phyloP scores from a whole-genome alignment of 92 coral and sea anemone genomes.

The Porites lobata region DNA sequence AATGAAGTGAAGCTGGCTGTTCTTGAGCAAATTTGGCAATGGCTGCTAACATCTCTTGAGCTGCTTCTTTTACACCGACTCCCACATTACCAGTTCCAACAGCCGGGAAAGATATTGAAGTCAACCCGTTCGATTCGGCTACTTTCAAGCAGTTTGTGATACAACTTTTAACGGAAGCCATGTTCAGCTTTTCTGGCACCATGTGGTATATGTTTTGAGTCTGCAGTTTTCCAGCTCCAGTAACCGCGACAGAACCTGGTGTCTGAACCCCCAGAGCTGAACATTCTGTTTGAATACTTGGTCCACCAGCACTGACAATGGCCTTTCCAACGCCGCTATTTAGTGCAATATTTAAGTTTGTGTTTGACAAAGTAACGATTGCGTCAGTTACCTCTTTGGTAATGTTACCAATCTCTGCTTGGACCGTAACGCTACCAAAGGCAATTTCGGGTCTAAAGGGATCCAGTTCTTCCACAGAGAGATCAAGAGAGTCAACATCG shows the following conservation, averaged over 20 bases:
- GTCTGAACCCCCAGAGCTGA: neutral
- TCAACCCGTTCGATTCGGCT: slow-evolving; percentile 49
- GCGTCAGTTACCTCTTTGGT: slow-evolving; percentile 83
- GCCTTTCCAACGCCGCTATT: slow-evolving; percentile 77
- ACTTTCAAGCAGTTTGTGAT: slow-evolving; percentile 55
- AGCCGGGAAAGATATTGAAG: slow-evolving; percentile 83
- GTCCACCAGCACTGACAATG: slow-evolving; percentile 73
- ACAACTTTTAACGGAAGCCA: slow-evolving; percentile 35
- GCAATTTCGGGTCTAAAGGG: slow-evolving; percentile 3
- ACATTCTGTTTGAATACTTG: slow-evolving; percentile 71
- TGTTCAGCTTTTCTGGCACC: slow-evolving; percentile 22
- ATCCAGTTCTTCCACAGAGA: slow-evolving; percentile 18
- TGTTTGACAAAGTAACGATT: slow-evolving; percentile 73
- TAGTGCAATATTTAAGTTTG: slow-evolving; percentile 36
- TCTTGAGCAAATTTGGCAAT: slow-evolving; percentile 65
- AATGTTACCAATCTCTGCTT: slow-evolving; percentile 76
- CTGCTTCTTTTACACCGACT: slow-evolving; percentile 55
- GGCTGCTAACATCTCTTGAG: slow-evolving; percentile 71
- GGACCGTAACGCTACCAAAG: slow-evolving; percentile 63
- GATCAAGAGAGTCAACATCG: slow-evolving; percentile 8
- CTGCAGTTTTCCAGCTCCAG: slow-evolving; percentile 67
- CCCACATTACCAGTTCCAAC: slow-evolving; percentile 76
- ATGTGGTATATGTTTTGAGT: slow-evolving; percentile 67
- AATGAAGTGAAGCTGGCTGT: slow-evolving; percentile 43
- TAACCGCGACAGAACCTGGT: slow-evolving; percentile 36